Evolutionary conservation across 2,888 invertebrate genomes (phyloP), one percentile per base, ranked within the genome.

Genomic region (Branchipolynoe longqiensis): DNA sequence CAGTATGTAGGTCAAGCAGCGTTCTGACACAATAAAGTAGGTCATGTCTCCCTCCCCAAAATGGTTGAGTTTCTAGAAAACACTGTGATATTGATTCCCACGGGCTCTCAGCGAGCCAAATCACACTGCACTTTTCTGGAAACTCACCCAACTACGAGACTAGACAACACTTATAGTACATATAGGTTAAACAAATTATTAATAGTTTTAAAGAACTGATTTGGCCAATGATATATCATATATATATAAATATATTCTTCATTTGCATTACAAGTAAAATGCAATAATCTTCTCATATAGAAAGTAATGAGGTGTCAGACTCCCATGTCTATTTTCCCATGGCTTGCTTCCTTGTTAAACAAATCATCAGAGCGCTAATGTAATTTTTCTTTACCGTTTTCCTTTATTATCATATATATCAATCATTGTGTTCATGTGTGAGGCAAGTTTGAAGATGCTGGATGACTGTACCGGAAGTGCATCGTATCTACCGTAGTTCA

Each of bases 21-120:
- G 8, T 48, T 48, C 18, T 48, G 8, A 18, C 48, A 8, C n/a
- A n/a, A n/a, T n/a, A n/a, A n/a, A n/a, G n/a, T n/a, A n/a, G n/a
- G n/a, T n/a, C n/a, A n/a, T n/a, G n/a, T n/a, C n/a, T n/a, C n/a
- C n/a, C n/a, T n/a, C n/a, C n/a, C n/a, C n/a, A n/a, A n/a, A n/a
- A 69, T 69, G 69, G 69, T 69, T 69, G 69, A 36, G 69, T 69
- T 69, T 33, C 36, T 69, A 36, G 69, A 69, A 69, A 36, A 69
- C 36, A 33, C 14, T 69, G 38, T 69, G 14, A 69, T 69, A 38
- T 69, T 69, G 69, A 69, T 48, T n/a, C n/a, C 48, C 48, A 48
- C 48, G 8, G 48, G 48, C 48, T 18, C 48, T 8, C n/a, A 48
- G 18, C 48, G 18, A 18, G 48, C 48, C 48, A 48, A 48, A 8